Conservation (phyloP, 1,140 invertebrate genomes). For the Cylas formicarius region DNA sequence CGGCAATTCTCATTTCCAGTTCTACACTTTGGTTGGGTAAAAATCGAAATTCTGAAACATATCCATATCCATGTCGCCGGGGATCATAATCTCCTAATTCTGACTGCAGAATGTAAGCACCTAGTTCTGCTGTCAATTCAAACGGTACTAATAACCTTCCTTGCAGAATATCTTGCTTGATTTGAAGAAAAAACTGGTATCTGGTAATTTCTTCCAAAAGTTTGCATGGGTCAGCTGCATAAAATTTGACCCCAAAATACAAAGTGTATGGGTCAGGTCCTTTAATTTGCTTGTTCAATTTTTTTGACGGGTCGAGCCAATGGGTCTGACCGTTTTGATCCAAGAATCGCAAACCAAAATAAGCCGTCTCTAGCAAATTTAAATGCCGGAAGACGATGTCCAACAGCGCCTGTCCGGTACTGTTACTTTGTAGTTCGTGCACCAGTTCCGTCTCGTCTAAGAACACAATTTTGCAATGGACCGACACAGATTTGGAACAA, state of each 20-base stretch:
- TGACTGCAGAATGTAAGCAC: conserved; percentile 91
- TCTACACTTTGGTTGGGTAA: conserved; percentile 88
- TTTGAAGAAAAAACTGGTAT: conserved; percentile 93
- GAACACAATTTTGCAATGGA: conserved; percentile 55
- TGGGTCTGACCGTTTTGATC: conserved; percentile 84
- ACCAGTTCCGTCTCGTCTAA: conserved; percentile 59
- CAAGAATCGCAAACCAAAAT: conserved; percentile 85
- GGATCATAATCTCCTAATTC: conserved; percentile 97
- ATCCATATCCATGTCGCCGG: conserved; percentile 78
- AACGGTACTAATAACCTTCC: conserved; percentile 81
- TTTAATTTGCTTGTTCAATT: conserved; percentile 70
- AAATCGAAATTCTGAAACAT: conserved; percentile 96
- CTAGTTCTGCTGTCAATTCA: conserved; percentile 85
- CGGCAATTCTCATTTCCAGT: conserved; percentile 79
- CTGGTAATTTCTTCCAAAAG: conserved; percentile 93
- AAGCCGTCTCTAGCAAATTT: conserved; percentile 85
- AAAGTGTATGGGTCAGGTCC: conserved; percentile 77
- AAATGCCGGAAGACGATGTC: conserved; percentile 84
- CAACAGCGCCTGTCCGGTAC: conserved; percentile 74
- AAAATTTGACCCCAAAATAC: conserved; percentile 98
- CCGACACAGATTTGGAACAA: conserved; percentile 42
- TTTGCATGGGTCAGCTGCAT: conserved; percentile 94
- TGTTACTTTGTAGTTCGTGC: conserved; percentile 54
- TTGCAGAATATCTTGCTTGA: conserved; percentile 90
- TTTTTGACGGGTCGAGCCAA: conserved; percentile 83